Percentiles rank a stretch among this genome's conserved stretches.
phyloP scores from a whole-genome alignment of 2,888 invertebrate genomes.

The Tenthredo livida region DNA sequence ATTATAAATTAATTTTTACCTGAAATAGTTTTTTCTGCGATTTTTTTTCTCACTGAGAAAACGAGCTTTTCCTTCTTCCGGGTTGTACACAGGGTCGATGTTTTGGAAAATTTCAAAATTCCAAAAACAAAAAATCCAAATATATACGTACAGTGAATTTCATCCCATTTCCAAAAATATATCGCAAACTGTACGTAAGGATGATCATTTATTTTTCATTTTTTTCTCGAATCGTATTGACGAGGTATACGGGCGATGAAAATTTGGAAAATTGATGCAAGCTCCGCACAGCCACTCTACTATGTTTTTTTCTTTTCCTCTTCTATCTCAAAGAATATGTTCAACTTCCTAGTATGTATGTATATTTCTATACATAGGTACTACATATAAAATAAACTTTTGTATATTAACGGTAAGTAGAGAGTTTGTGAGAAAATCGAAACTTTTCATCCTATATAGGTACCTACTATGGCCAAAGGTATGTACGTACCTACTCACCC shows the following conservation, averaged over 20 bases:
- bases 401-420: conserved; percentile 8
- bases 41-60: too few relatives aligned
- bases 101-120: too few relatives aligned
- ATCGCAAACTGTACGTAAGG: too few relatives aligned
- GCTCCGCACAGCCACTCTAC: not conserved
- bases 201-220: not conserved
- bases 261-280: not conserved
- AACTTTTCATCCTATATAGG: not conserved
- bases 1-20: too few relatives aligned
- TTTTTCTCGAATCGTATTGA: not conserved
- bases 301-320: not conserved
- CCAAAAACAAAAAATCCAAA: too few relatives aligned
- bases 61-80: too few relatives aligned
- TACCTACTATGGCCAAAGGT: not conserved
- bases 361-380: not conserved
- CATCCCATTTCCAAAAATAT: too few relatives aligned
- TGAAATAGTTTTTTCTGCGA: too few relatives aligned
- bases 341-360: not conserved
- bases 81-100: too few relatives aligned
- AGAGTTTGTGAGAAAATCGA: conserved; percentile 9
- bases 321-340: not conserved
- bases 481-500: not conserved
- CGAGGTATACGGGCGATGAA: not conserved
- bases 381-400: conserved; percentile 7
- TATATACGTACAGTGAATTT: too few relatives aligned